These are phyloP conservation scores for Mylabris phalerata DNA, from an alignment of 1,140 invertebrate species.

Conservation along the genomic window DNA sequence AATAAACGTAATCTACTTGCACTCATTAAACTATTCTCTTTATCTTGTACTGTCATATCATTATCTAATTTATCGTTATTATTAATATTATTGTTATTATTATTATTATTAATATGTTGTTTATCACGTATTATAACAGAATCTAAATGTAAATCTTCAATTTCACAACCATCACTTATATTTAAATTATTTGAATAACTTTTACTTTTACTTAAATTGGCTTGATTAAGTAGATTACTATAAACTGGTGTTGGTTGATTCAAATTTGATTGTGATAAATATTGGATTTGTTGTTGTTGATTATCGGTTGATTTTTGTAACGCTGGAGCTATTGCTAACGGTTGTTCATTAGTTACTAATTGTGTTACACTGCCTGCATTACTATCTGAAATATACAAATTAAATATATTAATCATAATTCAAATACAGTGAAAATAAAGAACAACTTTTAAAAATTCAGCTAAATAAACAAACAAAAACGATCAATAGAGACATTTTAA, in stretches of 20 bases:
- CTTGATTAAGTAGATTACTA: slow-evolving; percentile 31
- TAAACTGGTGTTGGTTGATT: slow-evolving; percentile 36
- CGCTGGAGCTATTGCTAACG: slow-evolving; percentile 48
- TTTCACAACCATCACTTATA: slow-evolving; percentile 8
- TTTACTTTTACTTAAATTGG: slow-evolving; percentile 31
- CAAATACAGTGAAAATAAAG: neutral
- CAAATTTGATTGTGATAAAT: slow-evolving; percentile 38
- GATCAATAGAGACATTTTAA: too few species aligned
- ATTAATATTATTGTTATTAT: slow-evolving; percentile 7
- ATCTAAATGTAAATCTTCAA: slow-evolving; percentile 36
- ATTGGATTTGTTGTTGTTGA: slow-evolving; percentile 34
- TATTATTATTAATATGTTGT: slow-evolving; percentile 17
- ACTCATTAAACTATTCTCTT: slow-evolving; percentile 41
- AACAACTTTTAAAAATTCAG: neutral
- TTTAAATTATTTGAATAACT: slow-evolving; percentile 36
- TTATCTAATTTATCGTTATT: slow-evolving; percentile 33
- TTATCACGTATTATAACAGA: slow-evolving; percentile 33
- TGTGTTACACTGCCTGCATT: slow-evolving; percentile 58
- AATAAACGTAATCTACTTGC: slow-evolving; percentile 62
- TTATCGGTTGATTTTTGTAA: slow-evolving; percentile 42
- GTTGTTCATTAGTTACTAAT: slow-evolving; percentile 55
- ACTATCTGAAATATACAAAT: slow-evolving; percentile 45
- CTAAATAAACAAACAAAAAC: too few species aligned
- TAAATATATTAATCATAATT: neutral
- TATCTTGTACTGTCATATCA: slow-evolving; percentile 38